Evolutionary conservation across 2,113 vertebrate genomes (phyloP).

Genomic region (Pogona vitticeps): DNA sequence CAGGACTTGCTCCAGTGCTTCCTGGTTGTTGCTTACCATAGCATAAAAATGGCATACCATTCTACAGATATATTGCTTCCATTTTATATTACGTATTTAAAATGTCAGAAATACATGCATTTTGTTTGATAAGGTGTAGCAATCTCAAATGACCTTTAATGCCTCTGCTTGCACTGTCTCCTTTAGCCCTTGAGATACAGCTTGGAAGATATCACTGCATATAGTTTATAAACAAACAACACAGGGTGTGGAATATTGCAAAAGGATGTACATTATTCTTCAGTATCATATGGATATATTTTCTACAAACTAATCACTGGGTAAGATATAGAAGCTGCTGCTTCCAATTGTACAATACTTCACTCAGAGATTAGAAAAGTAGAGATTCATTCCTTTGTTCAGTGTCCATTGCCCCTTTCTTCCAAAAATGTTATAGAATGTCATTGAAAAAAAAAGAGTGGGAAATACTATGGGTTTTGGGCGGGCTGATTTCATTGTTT

Average conservation of each 20-base stretch:
- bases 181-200: neutral
- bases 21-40: conserved; percentile 12
- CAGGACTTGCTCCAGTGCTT: conserved; percentile 17
- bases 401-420: no score
- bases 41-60: neutral
- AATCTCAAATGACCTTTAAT: conserved; percentile 19
- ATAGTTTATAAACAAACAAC: neutral
- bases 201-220: neutral
- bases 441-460: no score
- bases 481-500: no score
- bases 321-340: no score
- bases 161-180: neutral
- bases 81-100: conserved; percentile 11
- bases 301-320: no score
- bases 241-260: neutral
- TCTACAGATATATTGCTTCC: conserved; percentile 19
- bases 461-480: no score
- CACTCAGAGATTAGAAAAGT: no score
- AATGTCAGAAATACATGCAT: conserved; percentile 3
- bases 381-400: no score
- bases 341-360: no score
- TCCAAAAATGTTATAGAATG: no score
- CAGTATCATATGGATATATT: no score
- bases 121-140: conserved; percentile 6
- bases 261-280: no score